These are phyloP conservation scores for Tragelaphus buxtoni DNA, from an alignment of 2,113 vertebrate genomes.

Conservation along the genomic window DNA sequence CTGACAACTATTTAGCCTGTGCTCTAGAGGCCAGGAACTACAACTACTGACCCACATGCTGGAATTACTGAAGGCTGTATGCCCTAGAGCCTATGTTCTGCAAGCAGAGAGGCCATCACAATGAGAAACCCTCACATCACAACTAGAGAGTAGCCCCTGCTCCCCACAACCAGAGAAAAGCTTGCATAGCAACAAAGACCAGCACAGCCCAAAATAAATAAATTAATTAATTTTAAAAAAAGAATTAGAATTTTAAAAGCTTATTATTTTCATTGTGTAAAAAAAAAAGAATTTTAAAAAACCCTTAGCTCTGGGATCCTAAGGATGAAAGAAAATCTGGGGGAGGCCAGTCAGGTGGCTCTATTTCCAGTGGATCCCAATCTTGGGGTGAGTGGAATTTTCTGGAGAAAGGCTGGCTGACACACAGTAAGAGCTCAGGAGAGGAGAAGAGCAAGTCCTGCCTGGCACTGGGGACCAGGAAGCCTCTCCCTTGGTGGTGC, in stretches of 20 bases:
- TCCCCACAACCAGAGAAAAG: neutral
- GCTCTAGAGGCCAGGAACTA: neutral
- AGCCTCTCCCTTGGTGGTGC: rapidly evolving
- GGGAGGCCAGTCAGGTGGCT: neutral
- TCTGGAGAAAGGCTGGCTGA: neutral
- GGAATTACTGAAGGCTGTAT: neutral
- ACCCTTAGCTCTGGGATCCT: neutral
- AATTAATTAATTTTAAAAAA: neutral
- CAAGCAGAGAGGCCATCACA: neutral
- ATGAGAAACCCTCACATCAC: neutral
- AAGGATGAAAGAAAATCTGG: neutral
- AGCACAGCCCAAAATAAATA: neutral
- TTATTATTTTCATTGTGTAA: neutral
- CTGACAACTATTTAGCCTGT: neutral
- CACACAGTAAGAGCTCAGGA: neutral
- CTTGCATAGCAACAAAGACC: neutral
- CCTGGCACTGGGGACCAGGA: neutral
- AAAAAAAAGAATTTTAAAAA: neutral
- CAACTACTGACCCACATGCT: neutral
- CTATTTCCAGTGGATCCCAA: rapidly evolving
- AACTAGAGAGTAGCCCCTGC: neutral
- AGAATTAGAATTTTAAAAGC: neutral
- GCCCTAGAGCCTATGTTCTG: neutral
- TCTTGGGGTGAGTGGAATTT: neutral
- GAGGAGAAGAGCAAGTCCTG: neutral